These are phyloP conservation scores for Typhlichthys eigenmanni DNA, from an alignment of 2,797 vertebrate species.

Conservation along the genomic window DNA sequence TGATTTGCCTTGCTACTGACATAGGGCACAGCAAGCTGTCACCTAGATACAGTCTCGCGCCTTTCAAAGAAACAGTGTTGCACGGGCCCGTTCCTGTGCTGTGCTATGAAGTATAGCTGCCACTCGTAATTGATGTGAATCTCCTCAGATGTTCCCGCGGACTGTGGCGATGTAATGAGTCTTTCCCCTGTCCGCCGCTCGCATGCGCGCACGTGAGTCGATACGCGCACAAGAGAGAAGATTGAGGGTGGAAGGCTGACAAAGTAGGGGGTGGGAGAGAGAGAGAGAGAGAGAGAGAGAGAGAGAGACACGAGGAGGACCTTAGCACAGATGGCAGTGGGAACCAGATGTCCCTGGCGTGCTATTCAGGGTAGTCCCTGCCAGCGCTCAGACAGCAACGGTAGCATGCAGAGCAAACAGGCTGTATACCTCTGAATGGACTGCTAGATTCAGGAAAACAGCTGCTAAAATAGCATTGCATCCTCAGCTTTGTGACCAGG, in stretches of 20 bases:
- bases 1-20: constrained; percentile 1
- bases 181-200: neutral
- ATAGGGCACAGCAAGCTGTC: neutral
- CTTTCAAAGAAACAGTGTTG: no score
- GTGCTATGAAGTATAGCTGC: constrained; percentile 20
- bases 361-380: constrained; percentile 67
- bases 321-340: constrained; percentile 72
- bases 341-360: constrained; percentile 74
- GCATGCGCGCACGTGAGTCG: neutral
- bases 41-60: constrained; percentile 19
- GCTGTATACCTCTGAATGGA: constrained; percentile 54
- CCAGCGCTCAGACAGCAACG: constrained; percentile 63
- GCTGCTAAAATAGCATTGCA: constrained; percentile 64
- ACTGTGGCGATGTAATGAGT: constrained; percentile 19
- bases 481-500: constrained; percentile 50
- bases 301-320: constrained; percentile 47
- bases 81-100: constrained; percentile 17
- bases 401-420: constrained; percentile 64
- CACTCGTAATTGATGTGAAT: constrained; percentile 35
- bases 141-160: constrained; percentile 17
- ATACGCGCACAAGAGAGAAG: constrained; percentile 12
- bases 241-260: constrained; percentile 17
- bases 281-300: constrained; percentile 43
- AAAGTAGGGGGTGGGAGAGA: constrained; percentile 7
- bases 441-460: constrained; percentile 70